Percentiles rank a stretch among this genome's conserved stretches.
Evolutionary conservation across 2,888 invertebrate species (phyloP).

Genomic region (Thysanoteuthis rhombus): DNA sequence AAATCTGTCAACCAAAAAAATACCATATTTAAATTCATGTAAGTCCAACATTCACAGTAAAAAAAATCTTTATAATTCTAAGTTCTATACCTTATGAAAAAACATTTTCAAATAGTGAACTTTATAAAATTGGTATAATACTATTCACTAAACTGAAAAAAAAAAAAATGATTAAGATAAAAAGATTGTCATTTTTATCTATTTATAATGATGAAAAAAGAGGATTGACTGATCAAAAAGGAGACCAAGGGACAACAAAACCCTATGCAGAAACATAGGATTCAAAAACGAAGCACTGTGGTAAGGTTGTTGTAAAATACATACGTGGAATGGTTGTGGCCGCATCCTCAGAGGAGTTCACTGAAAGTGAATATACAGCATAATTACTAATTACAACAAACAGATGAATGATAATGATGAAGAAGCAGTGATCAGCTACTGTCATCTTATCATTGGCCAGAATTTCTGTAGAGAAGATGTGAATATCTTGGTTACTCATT

Average conservation of each 20-base stretch:
- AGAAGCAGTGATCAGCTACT: not conserved
- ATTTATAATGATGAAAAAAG: not conserved
- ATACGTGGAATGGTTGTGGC: conserved; percentile 25
- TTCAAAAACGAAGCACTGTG: conserved; percentile 28
- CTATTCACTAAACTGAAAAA: not conserved
- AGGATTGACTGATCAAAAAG: not conserved
- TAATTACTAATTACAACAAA: conserved; percentile 25
- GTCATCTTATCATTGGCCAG: not conserved
- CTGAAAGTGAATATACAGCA: conserved; percentile 30
- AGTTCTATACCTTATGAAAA: no score
- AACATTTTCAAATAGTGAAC: no score
- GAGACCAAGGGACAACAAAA: not conserved
- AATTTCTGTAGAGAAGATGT: not conserved
- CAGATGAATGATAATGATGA: not conserved
- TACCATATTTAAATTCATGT: no score
- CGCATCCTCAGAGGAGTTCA: not conserved
- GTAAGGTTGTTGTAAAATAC: conserved; percentile 30
- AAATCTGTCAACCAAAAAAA: no score
- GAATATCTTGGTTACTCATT: not conserved
- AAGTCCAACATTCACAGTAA: no score
- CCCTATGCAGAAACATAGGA: not conserved
- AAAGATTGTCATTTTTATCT: not conserved
- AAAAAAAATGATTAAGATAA: not conserved
- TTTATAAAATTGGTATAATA: not conserved
- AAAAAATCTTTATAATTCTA: no score